A percentile compares a stretch with the other conserved stretches of the same genome.
Conservation (phyloP, 2,113 vertebrate genomes). For the Hyperopisus bebe region DNA sequence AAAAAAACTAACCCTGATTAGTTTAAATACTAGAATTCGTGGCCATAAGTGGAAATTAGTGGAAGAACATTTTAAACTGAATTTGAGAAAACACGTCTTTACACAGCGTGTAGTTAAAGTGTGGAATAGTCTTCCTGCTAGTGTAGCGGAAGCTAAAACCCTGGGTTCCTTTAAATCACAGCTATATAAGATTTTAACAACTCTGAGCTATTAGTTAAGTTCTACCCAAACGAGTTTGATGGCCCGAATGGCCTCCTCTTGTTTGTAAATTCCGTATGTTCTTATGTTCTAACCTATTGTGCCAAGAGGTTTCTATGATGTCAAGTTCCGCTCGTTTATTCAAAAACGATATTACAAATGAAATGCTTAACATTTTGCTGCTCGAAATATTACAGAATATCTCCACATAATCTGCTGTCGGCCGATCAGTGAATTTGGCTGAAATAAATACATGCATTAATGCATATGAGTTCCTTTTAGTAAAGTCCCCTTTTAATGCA, state of each 20-base stretch:
- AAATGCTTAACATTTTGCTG: not conserved
- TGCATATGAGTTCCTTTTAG: not conserved
- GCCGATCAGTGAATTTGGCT: not conserved
- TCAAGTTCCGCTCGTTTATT: not conserved
- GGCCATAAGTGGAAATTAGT: not conserved
- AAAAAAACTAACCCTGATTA: not conserved
- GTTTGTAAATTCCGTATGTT: too few species aligned
- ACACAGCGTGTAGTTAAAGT: too few species aligned
- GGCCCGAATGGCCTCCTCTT: too few species aligned
- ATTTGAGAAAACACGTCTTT: too few species aligned
- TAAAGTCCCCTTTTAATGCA: not conserved
- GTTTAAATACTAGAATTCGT: not conserved
- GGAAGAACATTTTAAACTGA: too few species aligned
- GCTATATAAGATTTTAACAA: too few species aligned
- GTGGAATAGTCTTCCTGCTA: too few species aligned
- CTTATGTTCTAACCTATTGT: not conserved
- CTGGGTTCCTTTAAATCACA: too few species aligned
- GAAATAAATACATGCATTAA: not conserved
- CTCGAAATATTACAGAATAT: not conserved
- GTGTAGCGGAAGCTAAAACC: too few species aligned
- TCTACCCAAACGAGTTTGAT: too few species aligned
- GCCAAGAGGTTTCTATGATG: not conserved
- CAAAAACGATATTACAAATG: not conserved
- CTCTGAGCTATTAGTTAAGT: too few species aligned
- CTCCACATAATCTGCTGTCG: not conserved